Evolutionary conservation across 2,797 vertebrate species (phyloP), one percentile per base, ranked within the genome.

Genomic region (Fistularia commersonii): DNA sequence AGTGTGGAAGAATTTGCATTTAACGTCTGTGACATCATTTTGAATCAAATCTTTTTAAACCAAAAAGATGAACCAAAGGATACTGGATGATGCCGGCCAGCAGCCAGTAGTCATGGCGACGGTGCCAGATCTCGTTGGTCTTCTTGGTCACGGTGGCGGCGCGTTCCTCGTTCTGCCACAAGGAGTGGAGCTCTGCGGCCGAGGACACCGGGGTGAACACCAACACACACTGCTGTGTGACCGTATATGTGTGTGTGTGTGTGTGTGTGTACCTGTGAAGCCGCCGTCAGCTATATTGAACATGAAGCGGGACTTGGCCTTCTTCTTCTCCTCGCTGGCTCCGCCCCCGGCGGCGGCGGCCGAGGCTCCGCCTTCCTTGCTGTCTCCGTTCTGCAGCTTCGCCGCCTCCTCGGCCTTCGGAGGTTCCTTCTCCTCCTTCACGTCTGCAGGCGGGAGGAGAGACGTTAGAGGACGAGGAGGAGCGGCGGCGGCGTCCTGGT

Each of bases 241-340:
- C 3, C 0, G 11, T 31, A 1, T 14, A 5, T 14, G 1, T 1
- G 31, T 46, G 45, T 40, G 11, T 31, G 32, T 23, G 50, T 31
- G 37, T 8, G 45, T 6, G 39, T 3, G 57, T 11, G 11, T 2
- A 99, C 97, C 97, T 72, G 97, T 99, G 83, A 99, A 99, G n/a
- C 97, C 97, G 50, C 97, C 97, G 31, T 99, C 97, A 14, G 97
- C 97, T 36, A 99, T 99, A 90, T 99, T 99, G 81, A 99, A 99
- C 97, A 99, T 99, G 86, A 99, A 99, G 10, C 96, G 90, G 44
- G 91, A 93, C 76, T 98, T 99, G 44, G 87, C 91, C 73, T 94
- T 98, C 80, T 94, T 95, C 80, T 94, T 95, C 71, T 98, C 96
- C 34, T 98, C 96, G 12, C 69, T 85, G 11, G 78, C 66, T 6